Conservation (phyloP, 2,888 invertebrate species). For the Drosophila dives region DNA sequence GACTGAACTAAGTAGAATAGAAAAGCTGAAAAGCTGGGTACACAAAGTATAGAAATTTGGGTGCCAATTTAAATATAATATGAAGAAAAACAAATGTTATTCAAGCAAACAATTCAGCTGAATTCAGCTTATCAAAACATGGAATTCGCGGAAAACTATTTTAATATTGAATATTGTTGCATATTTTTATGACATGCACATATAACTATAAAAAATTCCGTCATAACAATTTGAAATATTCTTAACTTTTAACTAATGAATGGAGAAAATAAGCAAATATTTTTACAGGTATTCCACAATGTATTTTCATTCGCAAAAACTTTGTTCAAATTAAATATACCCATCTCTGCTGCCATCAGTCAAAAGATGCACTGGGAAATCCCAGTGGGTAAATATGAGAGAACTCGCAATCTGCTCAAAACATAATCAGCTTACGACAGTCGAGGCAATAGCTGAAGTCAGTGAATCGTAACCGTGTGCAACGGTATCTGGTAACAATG, state of each 20-base stretch:
- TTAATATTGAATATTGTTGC: neutral
- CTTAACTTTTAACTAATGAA: neutral
- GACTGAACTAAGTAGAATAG: conserved; percentile 13
- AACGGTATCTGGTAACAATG: conserved; percentile 17
- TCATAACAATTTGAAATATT: neutral
- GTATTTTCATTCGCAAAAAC: neutral
- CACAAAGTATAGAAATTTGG: neutral
- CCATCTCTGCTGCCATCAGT: conserved; percentile 3
- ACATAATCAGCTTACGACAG: conserved; percentile 70
- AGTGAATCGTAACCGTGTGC: conserved; percentile 7
- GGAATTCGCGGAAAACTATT: neutral
- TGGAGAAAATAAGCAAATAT: neutral
- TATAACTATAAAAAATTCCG: neutral
- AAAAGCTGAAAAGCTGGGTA: neutral
- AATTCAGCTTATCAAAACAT: neutral
- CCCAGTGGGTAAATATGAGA: conserved; percentile 36
- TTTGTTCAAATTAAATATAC: neutral
- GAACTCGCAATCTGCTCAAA: conserved; percentile 18
- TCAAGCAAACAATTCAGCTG: neutral
- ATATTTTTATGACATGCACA: neutral
- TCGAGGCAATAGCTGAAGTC: conserved; percentile 15
- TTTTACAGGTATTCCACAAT: conserved; percentile 8
- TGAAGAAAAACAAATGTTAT: neutral
- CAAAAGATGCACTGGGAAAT: conserved; percentile 29
- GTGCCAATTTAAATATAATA: neutral